Conservation (phyloP, 2,797 vertebrate species). For the Scomberomorus guttatus region DNA sequence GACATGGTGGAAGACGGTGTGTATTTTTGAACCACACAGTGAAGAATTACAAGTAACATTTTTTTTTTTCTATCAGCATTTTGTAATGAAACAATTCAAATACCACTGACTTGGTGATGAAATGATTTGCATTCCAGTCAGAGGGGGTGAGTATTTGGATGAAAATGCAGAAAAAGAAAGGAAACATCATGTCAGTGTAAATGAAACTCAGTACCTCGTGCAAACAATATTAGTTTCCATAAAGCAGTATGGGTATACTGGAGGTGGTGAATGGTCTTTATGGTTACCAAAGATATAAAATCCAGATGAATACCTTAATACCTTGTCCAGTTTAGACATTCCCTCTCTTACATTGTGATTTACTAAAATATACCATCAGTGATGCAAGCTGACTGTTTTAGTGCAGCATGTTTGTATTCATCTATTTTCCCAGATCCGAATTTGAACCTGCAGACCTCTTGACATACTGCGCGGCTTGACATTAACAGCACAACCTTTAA, state of each 20-base stretch:
- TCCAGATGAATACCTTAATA: constrained; percentile 14
- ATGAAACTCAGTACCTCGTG: constrained; percentile 52
- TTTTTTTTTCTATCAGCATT: constrained; percentile 24
- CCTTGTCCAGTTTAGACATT: not conserved
- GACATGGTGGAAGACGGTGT: constrained; percentile 10
- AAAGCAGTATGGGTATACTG: constrained; percentile 42
- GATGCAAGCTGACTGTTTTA: not conserved
- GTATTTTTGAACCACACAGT: not conserved
- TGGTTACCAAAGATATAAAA: constrained; percentile 28
- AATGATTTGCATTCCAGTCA: constrained; percentile 49
- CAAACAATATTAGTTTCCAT: constrained; percentile 53
- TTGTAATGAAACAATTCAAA: constrained; percentile 51
- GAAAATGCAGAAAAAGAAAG: constrained; percentile 55
- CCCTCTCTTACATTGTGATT: not conserved
- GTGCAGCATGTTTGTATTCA: not conserved
- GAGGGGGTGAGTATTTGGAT: constrained; percentile 41
- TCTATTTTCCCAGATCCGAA: not conserved
- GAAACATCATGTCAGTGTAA: constrained; percentile 40
- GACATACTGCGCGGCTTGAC: not conserved
- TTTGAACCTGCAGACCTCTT: constrained; percentile 11
- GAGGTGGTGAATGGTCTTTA: constrained; percentile 25
- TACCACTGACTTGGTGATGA: constrained; percentile 26
- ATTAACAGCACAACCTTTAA: constrained; percentile 19
- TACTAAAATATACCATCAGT: not conserved
- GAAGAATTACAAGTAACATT: constrained; percentile 31